These are phyloP conservation scores for Microplitis mediator DNA, from an alignment of 1,140 invertebrate species.

Conservation along the genomic window DNA sequence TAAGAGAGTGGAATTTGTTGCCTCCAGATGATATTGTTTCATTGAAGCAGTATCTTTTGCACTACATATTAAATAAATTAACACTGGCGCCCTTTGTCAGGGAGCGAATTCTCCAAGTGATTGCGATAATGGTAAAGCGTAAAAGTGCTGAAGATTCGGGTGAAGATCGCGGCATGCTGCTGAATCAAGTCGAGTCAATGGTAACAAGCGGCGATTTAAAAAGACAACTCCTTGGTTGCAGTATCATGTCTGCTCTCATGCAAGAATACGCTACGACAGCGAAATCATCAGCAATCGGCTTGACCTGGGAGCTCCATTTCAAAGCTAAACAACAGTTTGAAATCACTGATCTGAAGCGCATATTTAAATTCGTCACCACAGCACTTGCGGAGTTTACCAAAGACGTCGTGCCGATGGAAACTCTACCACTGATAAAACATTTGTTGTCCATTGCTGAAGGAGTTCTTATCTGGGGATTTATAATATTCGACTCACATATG, in stretches of 20 bases:
- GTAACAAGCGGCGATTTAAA: constrained; percentile 70
- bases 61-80: constrained; percentile 75
- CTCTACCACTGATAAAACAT: constrained; percentile 67
- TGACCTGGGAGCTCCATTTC: constrained; percentile 87
- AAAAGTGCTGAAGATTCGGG: constrained; percentile 76
- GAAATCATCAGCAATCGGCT: constrained; percentile 82
- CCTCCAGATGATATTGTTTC: constrained; percentile 71
- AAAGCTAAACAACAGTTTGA: constrained; percentile 86
- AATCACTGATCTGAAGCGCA: constrained; percentile 75
- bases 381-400: constrained; percentile 67
- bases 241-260: constrained; percentile 79
- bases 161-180: constrained; percentile 70
- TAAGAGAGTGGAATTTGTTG: constrained; percentile 81
- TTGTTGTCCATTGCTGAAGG: constrained; percentile 76
- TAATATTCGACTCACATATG: constrained; percentile 64
- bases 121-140: constrained; percentile 87
- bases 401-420: constrained; percentile 62
- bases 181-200: constrained; percentile 76
- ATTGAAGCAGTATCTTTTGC: constrained; percentile 79
- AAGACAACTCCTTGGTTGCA: constrained; percentile 76
- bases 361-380: constrained; percentile 74
- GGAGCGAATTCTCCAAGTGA: constrained; percentile 75
- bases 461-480: constrained; percentile 78
- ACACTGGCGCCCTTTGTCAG: constrained; percentile 67
- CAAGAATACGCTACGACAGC: constrained; percentile 87